Conservation (phyloP, 2,888 invertebrate genomes). For the Molanna angustata region DNA sequence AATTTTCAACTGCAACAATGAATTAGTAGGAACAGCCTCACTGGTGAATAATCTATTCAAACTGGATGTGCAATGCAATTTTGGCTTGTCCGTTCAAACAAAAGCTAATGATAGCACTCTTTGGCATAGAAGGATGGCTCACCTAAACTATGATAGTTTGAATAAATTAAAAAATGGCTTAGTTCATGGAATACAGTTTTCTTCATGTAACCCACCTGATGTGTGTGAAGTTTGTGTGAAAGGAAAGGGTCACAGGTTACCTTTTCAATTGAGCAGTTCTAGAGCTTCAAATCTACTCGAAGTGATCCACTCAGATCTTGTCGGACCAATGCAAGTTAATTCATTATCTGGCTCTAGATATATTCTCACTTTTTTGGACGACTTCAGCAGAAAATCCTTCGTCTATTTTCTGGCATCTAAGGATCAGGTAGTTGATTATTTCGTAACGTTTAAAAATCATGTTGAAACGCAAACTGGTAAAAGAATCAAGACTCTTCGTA, state of each 20-base stretch:
- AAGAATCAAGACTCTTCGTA: neutral
- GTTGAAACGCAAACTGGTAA: slow-evolving; percentile 1
- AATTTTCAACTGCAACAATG: no score
- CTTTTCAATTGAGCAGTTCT: neutral
- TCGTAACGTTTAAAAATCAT: neutral
- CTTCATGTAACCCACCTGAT: no score
- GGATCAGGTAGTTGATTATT: neutral
- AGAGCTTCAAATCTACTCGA: neutral
- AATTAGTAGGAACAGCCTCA: no score
- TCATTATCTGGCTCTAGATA: neutral
- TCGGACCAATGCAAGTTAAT: neutral
- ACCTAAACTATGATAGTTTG: no score
- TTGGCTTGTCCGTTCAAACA: no score
- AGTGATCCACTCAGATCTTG: neutral
- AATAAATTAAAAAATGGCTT: no score
- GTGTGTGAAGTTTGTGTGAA: no score
- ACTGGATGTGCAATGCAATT: no score
- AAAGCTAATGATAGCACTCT: no score
- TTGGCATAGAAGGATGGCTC: no score
- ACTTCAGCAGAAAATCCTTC: neutral
- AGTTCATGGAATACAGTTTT: no score
- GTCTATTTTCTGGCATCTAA: neutral
- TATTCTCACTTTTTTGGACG: neutral
- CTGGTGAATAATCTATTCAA: no score
- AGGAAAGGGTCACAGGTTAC: neutral